These are phyloP conservation scores for Chloropsis hardwickii DNA, from an alignment of 2,113 vertebrate genomes.

Conservation along the genomic window DNA sequence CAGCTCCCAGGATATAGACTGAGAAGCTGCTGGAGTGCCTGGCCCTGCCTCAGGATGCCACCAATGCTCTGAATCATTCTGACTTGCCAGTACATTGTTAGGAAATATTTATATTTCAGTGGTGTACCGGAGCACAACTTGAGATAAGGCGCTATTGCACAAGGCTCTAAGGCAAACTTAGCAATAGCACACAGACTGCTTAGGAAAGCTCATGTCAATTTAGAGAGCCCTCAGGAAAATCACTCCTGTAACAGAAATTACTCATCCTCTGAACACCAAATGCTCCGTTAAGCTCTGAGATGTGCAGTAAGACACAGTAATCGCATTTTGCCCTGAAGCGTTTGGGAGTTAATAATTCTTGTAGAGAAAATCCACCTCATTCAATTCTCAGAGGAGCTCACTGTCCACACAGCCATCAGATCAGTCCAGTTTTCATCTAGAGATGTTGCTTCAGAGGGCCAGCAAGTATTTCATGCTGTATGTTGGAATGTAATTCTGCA, in stretches of 20 bases:
- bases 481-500: background rate
- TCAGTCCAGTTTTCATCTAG: background rate
- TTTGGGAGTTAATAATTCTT: background rate
- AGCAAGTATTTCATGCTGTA: background rate
- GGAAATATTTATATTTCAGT: background rate
- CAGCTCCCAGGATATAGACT: background rate
- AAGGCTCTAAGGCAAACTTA: background rate
- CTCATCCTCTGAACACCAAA: background rate
- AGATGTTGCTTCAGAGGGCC: background rate
- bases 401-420: background rate
- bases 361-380: conserved; percentile 9
- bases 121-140: background rate
- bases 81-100: background rate
- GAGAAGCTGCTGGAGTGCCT: background rate
- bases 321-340: background rate
- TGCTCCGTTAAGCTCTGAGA: background rate
- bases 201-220: background rate
- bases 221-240: background rate
- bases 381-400: background rate
- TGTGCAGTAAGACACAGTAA: background rate
- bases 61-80: background rate
- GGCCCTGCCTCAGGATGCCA: background rate
- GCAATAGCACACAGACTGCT: background rate
- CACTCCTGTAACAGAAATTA: background rate
- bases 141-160: background rate